These are phyloP conservation scores for Mycteria americana DNA, from an alignment of 2,797 vertebrate genomes.

Conservation along the genomic window DNA sequence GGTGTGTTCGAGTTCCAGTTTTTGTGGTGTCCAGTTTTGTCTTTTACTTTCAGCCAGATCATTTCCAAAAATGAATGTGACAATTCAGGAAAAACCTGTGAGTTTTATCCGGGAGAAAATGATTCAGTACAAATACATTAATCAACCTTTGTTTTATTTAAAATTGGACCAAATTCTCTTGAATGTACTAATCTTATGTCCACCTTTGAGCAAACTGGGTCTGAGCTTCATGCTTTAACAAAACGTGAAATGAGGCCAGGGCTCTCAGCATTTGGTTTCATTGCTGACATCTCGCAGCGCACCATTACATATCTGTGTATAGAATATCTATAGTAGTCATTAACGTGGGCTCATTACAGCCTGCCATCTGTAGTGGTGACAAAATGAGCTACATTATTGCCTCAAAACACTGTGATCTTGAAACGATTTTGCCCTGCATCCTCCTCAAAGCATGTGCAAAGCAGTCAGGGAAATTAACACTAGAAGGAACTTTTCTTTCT, in stretches of 20 bases:
- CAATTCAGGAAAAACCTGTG: neutral
- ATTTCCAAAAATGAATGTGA: neutral
- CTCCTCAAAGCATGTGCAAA: constrained; percentile 1
- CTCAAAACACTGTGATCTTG: constrained; percentile 38
- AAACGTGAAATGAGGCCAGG: neutral
- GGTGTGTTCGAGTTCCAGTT: neutral
- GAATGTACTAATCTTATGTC: neutral
- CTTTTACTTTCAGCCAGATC: neutral
- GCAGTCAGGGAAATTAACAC: neutral
- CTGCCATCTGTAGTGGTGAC: constrained; percentile 61
- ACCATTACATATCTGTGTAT: neutral
- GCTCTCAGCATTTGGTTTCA: constrained; percentile 7
- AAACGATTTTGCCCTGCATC: constrained; percentile 26
- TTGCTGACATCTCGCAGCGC: neutral
- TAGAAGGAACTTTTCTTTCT: neutral
- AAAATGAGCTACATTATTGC: constrained; percentile 55
- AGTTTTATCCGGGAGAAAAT: neutral
- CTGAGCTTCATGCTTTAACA: neutral
- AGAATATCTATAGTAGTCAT: constrained; percentile 52
- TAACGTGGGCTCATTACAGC: constrained; percentile 57
- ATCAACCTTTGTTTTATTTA: neutral
- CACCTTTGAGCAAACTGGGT: neutral
- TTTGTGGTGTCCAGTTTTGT: neutral
- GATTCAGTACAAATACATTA: neutral
- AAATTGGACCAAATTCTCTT: neutral